phyloP scores from a whole-genome alignment of 2,797 vertebrate genomes.

The Hydrolagus colliei region DNA sequence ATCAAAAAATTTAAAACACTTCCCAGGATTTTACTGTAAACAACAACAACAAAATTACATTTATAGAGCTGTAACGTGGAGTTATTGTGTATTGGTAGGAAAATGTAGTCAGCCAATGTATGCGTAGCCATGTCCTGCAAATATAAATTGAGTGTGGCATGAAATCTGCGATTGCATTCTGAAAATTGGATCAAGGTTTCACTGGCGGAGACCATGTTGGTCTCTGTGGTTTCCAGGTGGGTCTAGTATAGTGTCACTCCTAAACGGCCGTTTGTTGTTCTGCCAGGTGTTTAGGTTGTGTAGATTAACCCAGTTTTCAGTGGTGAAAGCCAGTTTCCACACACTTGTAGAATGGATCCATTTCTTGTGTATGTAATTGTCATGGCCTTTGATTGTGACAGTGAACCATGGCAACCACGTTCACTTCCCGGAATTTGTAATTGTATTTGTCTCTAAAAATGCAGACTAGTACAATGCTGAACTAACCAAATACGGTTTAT shows the following conservation, averaged over 20 bases:
- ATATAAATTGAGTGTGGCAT: neutral
- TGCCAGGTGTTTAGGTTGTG: neutral
- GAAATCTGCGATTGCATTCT: neutral
- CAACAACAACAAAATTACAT: no score
- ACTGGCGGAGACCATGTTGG: neutral
- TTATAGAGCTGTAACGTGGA: neutral
- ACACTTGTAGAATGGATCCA: neutral
- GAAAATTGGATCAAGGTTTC: neutral
- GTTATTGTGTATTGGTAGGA: neutral
- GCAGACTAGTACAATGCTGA: neutral
- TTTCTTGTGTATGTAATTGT: neutral
- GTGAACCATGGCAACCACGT: neutral
- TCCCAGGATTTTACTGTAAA: neutral
- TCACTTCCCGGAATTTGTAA: neutral
- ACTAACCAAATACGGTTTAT: neutral
- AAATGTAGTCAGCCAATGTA: neutral
- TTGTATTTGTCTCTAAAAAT: neutral
- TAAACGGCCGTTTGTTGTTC: neutral
- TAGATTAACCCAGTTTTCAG: neutral
- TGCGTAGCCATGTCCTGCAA: neutral
- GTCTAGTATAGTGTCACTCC: neutral
- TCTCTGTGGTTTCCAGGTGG: neutral
- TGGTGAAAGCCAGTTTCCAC: neutral
- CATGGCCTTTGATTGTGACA: neutral
- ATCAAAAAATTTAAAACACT: neutral